Percentiles rank a stretch among this genome's conserved stretches.
phyloP scores from a whole-genome alignment of 2,888 invertebrate species.

The Eurytoma adleriae region DNA sequence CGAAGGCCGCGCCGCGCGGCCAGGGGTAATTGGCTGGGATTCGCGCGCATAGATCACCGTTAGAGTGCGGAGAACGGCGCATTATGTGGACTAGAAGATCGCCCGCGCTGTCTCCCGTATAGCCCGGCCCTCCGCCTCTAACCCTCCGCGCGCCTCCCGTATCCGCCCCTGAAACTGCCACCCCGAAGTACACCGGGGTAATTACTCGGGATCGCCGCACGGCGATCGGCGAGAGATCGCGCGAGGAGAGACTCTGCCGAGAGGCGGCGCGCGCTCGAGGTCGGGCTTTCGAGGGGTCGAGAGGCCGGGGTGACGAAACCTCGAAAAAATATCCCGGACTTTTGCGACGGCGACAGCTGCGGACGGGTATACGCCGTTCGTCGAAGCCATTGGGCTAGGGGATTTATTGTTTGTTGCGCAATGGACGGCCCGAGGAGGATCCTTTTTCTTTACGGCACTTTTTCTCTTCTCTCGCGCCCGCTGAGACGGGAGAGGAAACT shows the following conservation, averaged over 20 bases:
- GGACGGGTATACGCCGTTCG: background rate
- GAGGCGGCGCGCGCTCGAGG: background rate
- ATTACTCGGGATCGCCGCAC: conserved; percentile 18
- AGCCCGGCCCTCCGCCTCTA: no score
- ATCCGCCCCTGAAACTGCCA: conserved; percentile 18
- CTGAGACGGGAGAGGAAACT: background rate
- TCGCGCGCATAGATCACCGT: conserved; percentile 45
- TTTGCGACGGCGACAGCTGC: background rate
- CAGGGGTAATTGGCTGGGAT: conserved; percentile 43
- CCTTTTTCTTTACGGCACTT: background rate
- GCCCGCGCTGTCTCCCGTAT: background rate
- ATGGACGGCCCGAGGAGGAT: background rate
- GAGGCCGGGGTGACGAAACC: background rate
- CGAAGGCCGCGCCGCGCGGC: background rate
- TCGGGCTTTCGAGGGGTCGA: background rate
- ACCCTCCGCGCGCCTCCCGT: background rate
- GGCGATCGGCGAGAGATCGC: conserved; percentile 21
- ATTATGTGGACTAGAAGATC: conserved; percentile 37
- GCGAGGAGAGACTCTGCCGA: conserved; percentile 1
- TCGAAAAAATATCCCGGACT: background rate
- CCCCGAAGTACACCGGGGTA: conserved; percentile 29
- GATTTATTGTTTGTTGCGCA: conserved; percentile 32
- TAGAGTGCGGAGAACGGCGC: conserved; percentile 28
- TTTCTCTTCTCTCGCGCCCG: background rate
- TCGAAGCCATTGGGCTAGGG: conserved; percentile 6